phyloP scores from a whole-genome alignment of 2,888 invertebrate genomes.

The Rambutsinella grinnellia region DNA sequence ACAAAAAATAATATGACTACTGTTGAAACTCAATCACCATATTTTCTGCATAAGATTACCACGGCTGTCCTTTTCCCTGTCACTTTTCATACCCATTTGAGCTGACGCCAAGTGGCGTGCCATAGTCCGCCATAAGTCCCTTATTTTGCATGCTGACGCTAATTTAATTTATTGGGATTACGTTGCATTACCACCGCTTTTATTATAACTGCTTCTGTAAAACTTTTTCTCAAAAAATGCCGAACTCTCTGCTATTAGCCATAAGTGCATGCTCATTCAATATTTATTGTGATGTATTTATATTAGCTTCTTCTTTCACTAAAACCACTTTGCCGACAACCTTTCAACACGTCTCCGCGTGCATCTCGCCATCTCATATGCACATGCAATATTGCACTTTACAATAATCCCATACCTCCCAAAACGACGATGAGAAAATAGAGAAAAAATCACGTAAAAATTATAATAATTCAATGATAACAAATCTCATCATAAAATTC shows the following conservation, averaged over 20 bases:
- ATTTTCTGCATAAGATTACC: background rate
- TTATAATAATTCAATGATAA: background rate
- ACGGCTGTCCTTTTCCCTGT: background rate
- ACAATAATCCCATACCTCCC: background rate
- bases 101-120: background rate
- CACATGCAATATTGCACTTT: constrained; percentile 2
- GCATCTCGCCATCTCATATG: background rate
- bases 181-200: background rate
- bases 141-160: constrained; percentile 3
- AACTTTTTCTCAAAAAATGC: background rate
- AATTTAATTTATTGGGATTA: constrained; percentile 17
- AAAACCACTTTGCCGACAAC: background rate
- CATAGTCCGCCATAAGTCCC: background rate
- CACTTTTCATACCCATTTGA: background rate
- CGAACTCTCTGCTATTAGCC: background rate
- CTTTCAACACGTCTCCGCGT: constrained; percentile 6
- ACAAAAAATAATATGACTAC: too few relatives aligned
- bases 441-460: background rate
- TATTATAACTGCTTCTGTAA: background rate
- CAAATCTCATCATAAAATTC: background rate
- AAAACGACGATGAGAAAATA: background rate
- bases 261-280: too few relatives aligned
- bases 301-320: background rate
- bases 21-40: too few relatives aligned
- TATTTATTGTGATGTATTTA: background rate